Percentiles rank a stretch among this genome's conserved stretches.
These are phyloP conservation scores for Lithosia quadra DNA, from an alignment of 2,888 invertebrate species.

Conservation along the genomic window DNA sequence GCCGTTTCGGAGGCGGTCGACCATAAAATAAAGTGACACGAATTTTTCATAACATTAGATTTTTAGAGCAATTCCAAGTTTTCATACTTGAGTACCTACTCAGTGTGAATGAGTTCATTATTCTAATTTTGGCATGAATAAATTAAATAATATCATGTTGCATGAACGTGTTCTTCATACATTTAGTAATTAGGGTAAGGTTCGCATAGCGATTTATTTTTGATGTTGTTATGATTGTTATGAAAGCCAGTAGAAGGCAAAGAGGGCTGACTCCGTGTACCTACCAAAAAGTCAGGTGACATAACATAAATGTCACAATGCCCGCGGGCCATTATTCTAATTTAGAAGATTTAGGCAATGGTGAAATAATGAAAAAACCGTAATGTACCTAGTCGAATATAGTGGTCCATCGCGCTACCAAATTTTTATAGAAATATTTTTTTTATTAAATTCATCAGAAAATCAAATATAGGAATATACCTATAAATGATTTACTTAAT, in stretches of 20 bases:
- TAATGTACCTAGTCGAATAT: too few species aligned
- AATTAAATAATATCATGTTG: neutral
- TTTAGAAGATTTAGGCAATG: too few species aligned
- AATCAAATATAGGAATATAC: too few species aligned
- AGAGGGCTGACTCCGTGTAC: neutral
- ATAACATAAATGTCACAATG: too few species aligned
- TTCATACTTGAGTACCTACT: neutral
- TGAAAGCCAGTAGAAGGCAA: neutral
- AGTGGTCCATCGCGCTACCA: too few species aligned
- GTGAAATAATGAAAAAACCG: too few species aligned
- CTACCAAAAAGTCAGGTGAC: too few species aligned
- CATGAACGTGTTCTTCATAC: neutral
- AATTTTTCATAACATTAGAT: neutral
- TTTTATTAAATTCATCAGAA: too few species aligned
- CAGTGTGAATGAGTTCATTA: neutral
- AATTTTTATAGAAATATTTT: too few species aligned
- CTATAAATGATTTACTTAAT: too few species aligned
- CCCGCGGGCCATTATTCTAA: too few species aligned
- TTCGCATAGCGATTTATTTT: neutral
- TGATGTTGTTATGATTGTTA: neutral
- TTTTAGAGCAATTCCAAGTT: neutral
- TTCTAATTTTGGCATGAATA: neutral
- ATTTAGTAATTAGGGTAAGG: constrained; percentile 2
- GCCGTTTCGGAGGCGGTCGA: neutral
- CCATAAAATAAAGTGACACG: neutral